phyloP scores from a whole-genome alignment of 2,113 vertebrate genomes.

The Burhinus bistriatus region DNA sequence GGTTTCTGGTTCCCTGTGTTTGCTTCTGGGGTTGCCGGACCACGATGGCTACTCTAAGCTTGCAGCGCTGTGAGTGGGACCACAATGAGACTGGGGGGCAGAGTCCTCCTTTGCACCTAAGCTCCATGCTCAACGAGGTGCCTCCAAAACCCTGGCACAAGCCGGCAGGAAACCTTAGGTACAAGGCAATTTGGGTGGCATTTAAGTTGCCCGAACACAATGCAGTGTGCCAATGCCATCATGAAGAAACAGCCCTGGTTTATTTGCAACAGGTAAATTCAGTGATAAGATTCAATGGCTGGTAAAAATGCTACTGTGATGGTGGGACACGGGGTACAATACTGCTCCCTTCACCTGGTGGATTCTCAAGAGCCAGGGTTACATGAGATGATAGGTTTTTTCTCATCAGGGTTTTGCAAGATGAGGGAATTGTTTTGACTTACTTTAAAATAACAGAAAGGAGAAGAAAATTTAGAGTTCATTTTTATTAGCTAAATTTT shows the following conservation, averaged over 20 bases:
- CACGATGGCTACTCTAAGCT: neutral
- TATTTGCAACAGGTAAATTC: neutral
- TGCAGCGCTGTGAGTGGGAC: neutral
- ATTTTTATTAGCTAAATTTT: neutral
- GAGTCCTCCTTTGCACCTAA: neutral
- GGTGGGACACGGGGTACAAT: neutral
- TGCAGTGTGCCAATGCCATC: fast-evolving
- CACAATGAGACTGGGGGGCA: fast-evolving
- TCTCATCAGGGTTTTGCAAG: neutral
- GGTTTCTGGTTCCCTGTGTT: neutral
- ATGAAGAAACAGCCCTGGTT: neutral
- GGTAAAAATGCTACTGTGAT: neutral
- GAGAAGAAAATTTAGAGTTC: neutral
- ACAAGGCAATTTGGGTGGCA: neutral
- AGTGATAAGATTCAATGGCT: neutral
- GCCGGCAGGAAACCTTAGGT: neutral
- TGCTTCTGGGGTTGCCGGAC: neutral
- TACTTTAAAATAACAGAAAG: neutral
- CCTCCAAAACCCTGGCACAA: neutral
- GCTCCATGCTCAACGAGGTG: fast-evolving
- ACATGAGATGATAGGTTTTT: fast-evolving
- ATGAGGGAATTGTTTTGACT: neutral
- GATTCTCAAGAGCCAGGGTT: neutral
- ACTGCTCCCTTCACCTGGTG: neutral
- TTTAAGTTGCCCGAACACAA: neutral